A percentile compares a stretch with the other conserved stretches of the same genome.
Evolutionary conservation across 2,113 vertebrate species (phyloP).

Genomic region (Gnathochromis pfefferi): DNA sequence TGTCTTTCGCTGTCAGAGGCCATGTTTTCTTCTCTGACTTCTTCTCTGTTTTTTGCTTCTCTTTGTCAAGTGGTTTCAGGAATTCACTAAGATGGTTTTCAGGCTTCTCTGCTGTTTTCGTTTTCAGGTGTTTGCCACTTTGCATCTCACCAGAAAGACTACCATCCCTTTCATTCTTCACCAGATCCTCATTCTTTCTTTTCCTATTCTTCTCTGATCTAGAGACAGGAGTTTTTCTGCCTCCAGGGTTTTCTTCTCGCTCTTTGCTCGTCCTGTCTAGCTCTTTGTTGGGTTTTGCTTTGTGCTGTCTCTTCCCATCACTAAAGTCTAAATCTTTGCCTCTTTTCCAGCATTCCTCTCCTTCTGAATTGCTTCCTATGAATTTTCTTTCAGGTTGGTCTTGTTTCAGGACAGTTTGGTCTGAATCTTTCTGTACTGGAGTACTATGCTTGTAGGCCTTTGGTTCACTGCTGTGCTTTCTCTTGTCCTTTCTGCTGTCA

Average conservation of each 20-base stretch:
- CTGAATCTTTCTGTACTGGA: constrained; percentile 66
- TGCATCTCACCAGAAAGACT: background rate
- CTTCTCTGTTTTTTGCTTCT: constrained; percentile 4
- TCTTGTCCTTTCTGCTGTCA: constrained; percentile 72
- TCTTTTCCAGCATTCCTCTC: constrained; percentile 64
- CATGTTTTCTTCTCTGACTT: constrained; percentile 25
- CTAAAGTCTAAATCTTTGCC: constrained; percentile 70
- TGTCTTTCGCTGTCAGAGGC: constrained; percentile 28
- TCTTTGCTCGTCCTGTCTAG: background rate
- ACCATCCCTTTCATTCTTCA: background rate
- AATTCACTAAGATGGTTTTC: background rate
- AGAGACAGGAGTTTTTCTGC: background rate
- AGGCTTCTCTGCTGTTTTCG: background rate
- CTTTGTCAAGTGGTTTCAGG: background rate
- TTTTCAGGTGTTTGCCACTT: background rate
- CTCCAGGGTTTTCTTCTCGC: constrained; percentile 33
- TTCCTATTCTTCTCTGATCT: constrained; percentile 56
- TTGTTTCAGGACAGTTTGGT: background rate
- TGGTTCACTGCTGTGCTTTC: constrained; percentile 63
- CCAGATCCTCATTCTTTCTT: constrained; percentile 29
- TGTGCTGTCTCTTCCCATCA: constrained; percentile 65
- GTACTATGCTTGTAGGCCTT: constrained; percentile 75
- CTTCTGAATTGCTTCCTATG: constrained; percentile 52
- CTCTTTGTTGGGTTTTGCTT: constrained; percentile 45
- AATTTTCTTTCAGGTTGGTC: constrained; percentile 67